These are phyloP conservation scores for Leucophenga maculata DNA, from an alignment of 2,888 invertebrate genomes.

Conservation along the genomic window DNA sequence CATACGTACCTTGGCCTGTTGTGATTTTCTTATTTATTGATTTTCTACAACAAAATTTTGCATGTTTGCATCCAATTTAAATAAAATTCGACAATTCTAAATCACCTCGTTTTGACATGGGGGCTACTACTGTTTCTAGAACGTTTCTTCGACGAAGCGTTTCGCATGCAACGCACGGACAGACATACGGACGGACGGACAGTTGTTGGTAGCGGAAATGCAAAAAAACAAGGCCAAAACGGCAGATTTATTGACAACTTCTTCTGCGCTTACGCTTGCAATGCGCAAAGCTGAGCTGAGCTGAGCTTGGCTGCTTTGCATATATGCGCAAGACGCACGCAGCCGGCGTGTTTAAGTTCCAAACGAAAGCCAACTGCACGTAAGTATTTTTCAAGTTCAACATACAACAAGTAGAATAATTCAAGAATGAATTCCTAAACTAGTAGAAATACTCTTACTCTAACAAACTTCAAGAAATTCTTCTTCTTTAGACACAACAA, in stretches of 20 bases:
- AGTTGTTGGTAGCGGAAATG: conserved; percentile 60
- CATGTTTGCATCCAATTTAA: conserved; percentile 73
- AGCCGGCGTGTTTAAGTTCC: background rate
- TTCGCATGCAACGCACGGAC: conserved; percentile 10
- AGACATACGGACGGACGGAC: background rate
- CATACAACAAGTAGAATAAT: conserved; percentile 46
- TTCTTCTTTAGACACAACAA: no score
- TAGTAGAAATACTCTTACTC: no score
- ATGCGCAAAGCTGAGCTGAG: background rate
- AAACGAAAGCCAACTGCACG: conserved; percentile 8
- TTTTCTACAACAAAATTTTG: conserved; percentile 71
- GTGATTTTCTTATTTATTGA: conserved; percentile 69
- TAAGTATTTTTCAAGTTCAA: conserved; percentile 22
- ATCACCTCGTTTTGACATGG: conserved; percentile 71
- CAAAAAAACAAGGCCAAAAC: conserved; percentile 66
- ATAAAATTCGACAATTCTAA: conserved; percentile 73
- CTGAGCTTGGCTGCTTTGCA: conserved; percentile 31
- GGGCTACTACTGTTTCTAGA: conserved; percentile 57
- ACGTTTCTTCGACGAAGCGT: conserved; percentile 35
- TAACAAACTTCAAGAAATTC: no score
- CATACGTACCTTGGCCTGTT: conserved; percentile 30
- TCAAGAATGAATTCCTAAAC: conserved; percentile 18
- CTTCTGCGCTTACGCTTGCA: conserved; percentile 40
- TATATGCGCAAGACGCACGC: background rate
- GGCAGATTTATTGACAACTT: conserved; percentile 69